Conservation (phyloP, 2,888 invertebrate genomes). For the Orthonevra nobilis region DNA sequence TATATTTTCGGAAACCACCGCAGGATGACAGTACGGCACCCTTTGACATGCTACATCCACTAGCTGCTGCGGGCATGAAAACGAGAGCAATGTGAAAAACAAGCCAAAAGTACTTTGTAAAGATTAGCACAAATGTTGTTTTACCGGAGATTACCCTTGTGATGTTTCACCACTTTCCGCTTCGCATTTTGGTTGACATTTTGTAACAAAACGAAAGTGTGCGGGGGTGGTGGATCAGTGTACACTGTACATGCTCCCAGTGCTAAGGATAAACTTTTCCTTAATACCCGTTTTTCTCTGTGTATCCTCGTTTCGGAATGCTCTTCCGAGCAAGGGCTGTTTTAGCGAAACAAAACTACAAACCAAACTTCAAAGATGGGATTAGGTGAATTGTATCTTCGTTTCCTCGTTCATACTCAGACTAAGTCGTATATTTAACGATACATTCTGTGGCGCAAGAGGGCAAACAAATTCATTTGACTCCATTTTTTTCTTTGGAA, state of each 20-base stretch:
- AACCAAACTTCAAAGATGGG: constrained; percentile 57
- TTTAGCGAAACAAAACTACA: constrained; percentile 45
- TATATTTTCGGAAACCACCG: constrained; percentile 32
- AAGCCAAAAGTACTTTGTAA: constrained; percentile 69
- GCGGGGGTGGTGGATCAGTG: constrained; percentile 1
- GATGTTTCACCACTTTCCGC: constrained; percentile 69
- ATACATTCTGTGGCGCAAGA: constrained; percentile 34
- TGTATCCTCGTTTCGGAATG: constrained; percentile 30
- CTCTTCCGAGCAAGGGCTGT: constrained; percentile 1
- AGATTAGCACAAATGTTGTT: constrained; percentile 70
- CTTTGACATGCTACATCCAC: constrained; percentile 35
- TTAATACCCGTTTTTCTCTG: constrained; percentile 24
- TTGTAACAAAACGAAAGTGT: constrained; percentile 28
- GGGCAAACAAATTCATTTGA: no score
- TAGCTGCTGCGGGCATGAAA: neutral
- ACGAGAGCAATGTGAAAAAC: constrained; percentile 45
- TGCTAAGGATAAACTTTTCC: constrained; percentile 48
- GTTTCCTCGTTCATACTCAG: constrained; percentile 10
- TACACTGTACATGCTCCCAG: constrained; percentile 1
- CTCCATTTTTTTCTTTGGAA: no score
- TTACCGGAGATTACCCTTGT: constrained; percentile 70
- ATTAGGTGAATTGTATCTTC: constrained; percentile 41
- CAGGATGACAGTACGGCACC: constrained; percentile 28
- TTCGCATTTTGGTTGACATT: constrained; percentile 65
- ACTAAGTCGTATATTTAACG: neutral